Evolutionary conservation across 2,113 vertebrate genomes (phyloP).

Genomic region (Carollia perspicillata): DNA sequence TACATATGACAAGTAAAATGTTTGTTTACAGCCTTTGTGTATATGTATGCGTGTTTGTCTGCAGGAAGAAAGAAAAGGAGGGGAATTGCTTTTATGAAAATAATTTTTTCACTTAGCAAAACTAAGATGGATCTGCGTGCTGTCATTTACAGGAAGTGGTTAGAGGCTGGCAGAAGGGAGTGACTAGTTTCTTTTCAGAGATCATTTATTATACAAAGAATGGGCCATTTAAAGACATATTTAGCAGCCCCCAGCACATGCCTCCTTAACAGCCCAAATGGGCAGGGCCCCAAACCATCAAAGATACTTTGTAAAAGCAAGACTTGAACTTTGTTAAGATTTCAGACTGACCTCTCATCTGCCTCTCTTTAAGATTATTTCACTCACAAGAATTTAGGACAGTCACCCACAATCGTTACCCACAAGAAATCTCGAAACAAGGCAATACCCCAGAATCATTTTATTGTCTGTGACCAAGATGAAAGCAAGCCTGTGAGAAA

Average conservation of each 20-base stretch:
- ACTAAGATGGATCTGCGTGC: constrained; percentile 43
- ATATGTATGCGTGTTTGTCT: neutral
- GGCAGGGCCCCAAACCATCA: constrained; percentile 12
- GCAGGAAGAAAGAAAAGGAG: neutral
- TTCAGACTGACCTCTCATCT: neutral
- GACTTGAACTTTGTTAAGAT: constrained; percentile 24
- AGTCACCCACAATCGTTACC: neutral
- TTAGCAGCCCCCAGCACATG: neutral
- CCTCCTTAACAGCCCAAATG: neutral
- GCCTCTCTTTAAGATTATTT: neutral
- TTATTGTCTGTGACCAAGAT: neutral
- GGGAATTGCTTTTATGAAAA: neutral
- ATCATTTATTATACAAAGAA: constrained; percentile 41
- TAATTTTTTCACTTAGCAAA: constrained; percentile 40
- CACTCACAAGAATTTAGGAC: constrained; percentile 16
- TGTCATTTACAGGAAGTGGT: constrained; percentile 69
- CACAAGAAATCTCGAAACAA: constrained; percentile 52
- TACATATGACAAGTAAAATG: neutral
- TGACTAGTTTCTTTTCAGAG: constrained; percentile 44
- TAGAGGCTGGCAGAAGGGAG: constrained; percentile 48
- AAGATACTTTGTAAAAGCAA: constrained; percentile 23
- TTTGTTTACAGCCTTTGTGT: neutral
- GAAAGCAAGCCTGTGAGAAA: neutral
- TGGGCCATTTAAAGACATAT: constrained; percentile 40
- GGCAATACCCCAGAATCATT: neutral